phyloP scores from a whole-genome alignment of 2,113 vertebrate species.

The Perca fluviatilis region DNA sequence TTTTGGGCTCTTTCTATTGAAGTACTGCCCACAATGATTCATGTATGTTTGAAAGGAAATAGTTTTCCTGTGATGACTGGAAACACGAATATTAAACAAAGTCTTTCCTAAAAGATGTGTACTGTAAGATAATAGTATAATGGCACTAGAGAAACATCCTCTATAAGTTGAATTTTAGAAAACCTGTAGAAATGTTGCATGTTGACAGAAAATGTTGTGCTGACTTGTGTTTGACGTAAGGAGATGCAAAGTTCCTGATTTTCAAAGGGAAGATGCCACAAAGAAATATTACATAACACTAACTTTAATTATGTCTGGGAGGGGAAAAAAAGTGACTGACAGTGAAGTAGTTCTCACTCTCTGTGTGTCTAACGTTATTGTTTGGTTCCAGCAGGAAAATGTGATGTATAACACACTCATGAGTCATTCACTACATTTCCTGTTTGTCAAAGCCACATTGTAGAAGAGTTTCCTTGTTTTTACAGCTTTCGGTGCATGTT shows the following conservation, averaged over 20 bases:
- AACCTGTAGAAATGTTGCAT: not conserved
- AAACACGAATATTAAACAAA: constrained; percentile 25
- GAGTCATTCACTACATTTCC: constrained; percentile 67
- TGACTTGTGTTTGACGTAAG: constrained; percentile 8
- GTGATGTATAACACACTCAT: constrained; percentile 36
- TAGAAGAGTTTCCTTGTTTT: constrained; percentile 36
- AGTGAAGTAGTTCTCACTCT: constrained; percentile 8
- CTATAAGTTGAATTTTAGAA: not conserved
- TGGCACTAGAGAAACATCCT: not conserved
- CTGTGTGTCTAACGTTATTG: constrained; percentile 35
- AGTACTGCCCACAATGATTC: constrained; percentile 13
- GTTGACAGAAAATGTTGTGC: constrained; percentile 46
- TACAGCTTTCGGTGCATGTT: not conserved
- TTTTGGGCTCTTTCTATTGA: not conserved
- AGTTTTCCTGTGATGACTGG: constrained; percentile 27
- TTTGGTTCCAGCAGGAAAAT: constrained; percentile 65
- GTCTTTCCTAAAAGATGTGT: not conserved
- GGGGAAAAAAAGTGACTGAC: not conserved
- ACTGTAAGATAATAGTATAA: not conserved
- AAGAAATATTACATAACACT: not conserved
- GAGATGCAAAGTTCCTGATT: constrained; percentile 17
- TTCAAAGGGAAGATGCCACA: constrained; percentile 1
- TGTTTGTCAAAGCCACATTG: constrained; percentile 56
- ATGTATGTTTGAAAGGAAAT: not conserved
- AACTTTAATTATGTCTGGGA: not conserved